Evolutionary conservation across 1,140 invertebrate species (phyloP), one percentile per base, ranked within the genome.

Genomic region (Drosophila bifasciata): DNA sequence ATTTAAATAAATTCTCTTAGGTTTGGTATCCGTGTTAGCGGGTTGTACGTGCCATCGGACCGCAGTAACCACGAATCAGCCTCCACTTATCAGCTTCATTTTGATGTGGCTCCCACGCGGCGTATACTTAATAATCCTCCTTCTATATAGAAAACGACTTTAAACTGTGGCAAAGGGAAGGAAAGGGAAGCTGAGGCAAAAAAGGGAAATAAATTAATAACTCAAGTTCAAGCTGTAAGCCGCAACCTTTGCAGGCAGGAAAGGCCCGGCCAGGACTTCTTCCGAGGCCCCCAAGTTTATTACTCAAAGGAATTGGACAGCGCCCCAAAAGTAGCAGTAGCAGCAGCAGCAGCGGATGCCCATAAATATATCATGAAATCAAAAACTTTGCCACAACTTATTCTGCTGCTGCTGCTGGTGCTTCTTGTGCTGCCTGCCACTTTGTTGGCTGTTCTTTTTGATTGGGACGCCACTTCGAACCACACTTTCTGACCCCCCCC

Each of bases 311-410:
- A 81, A 75, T 75, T 67, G 72, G 61, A 49, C 45, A 39, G 71
- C 44, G 62, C 72, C 62, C 71, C 45, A 52, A 75, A 36, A 36
- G 32, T 36, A 36, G 32, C 11, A 32, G 28, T 3, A 32, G 28
- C 9, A 32, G 28, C 28, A 49, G 70, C 25, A 52, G 73, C 77
- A 59, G 41, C 77, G 73, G 81, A 77, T 86, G 73, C 77, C 81
- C 81, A 85, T 85, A 85, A 85, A 85, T 85, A 86, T 85, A 85
- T 85, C 81, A 85, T 85, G 81, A 85, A 86, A 85, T 85, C 81
- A 85, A 85, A 85, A 85, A 85, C 81, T 85, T 85, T 85, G 68
- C 64, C 78, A 67, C 81, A 80, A 85, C 80, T 85, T 85, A 72
- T 74, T 53, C 76, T 56, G 48, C 48, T 52, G 48, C 58, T 62